Evolutionary conservation across 1,140 invertebrate species (phyloP), one percentile per base, ranked within the genome.

Genomic region (Hyles euphorbiae): DNA sequence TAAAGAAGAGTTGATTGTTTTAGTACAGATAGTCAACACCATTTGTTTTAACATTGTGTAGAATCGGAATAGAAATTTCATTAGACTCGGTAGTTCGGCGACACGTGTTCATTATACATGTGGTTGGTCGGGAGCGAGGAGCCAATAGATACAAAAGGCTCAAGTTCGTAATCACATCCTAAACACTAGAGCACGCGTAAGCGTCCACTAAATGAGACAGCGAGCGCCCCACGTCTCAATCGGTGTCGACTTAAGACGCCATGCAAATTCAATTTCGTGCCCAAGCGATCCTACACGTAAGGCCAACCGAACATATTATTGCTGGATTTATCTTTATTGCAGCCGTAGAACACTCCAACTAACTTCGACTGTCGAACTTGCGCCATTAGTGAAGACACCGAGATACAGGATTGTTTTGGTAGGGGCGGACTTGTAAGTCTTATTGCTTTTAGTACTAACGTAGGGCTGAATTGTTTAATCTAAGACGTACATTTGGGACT

Each of bases 241-340:
- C 77, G 75, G 72, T 68, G 74, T 72, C 80, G 82, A 81, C 81
- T 88, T 85, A 87, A 85, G 85, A 81, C 82, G 76, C 77, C 79
- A 88, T 88, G 85, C 80, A 88, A 84, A 88, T 88, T 88, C 86
- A 88, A 88, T 88, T 87, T 86, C 73, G 79, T 81, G 82, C 77
- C 78, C 81, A 82, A 78, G 76, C 81, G 68, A 82, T 76, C 74
- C 76, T 72, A 73, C 78, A 88, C 83, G 73, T 83, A 86, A 88
- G 82, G 81, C 82, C 75, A 80, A 76, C 78, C 72, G 78, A 77
- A 84, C 81, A 80, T 87, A 81, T 88, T 88, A 88, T 88, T 83
- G 81, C 80, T 82, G 83, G 86, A 88, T 88, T 88, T 88, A 88
- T 88, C 80, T 88, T 88, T 88, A 88, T 88, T 87, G 82, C 82